Evolutionary conservation across 2,113 vertebrate genomes (phyloP).

Genomic region (Aptenodytes forsteri): DNA sequence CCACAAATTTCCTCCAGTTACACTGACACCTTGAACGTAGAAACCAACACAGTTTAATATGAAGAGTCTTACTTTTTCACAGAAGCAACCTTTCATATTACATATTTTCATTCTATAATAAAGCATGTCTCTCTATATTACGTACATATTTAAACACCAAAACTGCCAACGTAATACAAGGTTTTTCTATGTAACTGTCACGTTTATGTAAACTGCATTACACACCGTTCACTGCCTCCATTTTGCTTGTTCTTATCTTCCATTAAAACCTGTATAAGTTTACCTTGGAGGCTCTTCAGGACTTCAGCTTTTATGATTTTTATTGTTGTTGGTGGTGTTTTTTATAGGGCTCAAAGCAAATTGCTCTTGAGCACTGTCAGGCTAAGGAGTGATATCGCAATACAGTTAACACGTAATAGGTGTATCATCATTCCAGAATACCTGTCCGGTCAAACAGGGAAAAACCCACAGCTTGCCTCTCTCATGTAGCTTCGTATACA

Average conservation of each 20-base stretch:
- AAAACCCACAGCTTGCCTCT: background rate
- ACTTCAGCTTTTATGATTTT: background rate
- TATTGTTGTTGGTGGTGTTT: background rate
- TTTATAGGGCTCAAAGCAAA: background rate
- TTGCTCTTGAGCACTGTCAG: background rate
- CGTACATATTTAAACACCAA: background rate
- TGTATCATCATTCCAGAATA: background rate
- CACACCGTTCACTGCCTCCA: background rate
- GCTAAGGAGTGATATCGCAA: background rate
- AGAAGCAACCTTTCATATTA: background rate
- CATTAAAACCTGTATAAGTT: background rate
- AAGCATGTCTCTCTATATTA: background rate
- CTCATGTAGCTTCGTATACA: background rate
- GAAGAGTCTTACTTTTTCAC: background rate
- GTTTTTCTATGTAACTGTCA: background rate
- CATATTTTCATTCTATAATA: background rate
- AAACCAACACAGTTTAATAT: background rate
- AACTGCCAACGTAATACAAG: background rate
- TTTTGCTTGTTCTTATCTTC: background rate
- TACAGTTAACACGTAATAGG: background rate
- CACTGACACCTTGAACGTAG: background rate
- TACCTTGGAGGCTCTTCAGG: background rate
- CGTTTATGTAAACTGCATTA: background rate
- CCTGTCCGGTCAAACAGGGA: background rate
- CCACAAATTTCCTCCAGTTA: background rate